These are phyloP conservation scores for Chroicocephalus ridibundus DNA, from an alignment of 2,113 vertebrate genomes.

Conservation along the genomic window DNA sequence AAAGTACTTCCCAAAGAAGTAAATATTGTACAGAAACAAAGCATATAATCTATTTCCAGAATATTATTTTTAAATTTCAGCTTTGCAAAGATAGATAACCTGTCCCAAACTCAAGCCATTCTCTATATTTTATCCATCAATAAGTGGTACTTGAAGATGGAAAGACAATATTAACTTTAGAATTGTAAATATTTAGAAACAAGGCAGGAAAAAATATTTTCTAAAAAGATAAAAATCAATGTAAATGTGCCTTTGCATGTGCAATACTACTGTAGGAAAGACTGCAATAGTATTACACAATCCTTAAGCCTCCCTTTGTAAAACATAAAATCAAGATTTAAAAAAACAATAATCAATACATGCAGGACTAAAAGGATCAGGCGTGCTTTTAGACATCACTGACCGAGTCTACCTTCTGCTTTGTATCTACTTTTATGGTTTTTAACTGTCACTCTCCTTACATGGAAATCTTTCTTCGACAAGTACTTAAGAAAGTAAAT, in stretches of 20 bases:
- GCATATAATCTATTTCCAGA: background rate
- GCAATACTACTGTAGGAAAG: background rate
- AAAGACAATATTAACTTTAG: background rate
- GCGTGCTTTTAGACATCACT: background rate
- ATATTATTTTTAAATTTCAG: background rate
- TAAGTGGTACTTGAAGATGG: background rate
- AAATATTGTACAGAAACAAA: background rate
- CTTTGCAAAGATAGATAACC: background rate
- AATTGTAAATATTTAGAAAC: background rate
- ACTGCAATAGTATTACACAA: background rate
- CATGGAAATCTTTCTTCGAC: background rate
- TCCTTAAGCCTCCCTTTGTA: background rate
- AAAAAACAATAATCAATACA: background rate
- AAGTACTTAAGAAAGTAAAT: background rate
- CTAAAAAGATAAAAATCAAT: background rate
- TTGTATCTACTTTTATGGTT: background rate
- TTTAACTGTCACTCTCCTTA: background rate
- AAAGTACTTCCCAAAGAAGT: background rate
- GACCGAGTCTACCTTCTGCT: background rate
- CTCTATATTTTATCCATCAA: background rate
- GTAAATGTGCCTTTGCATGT: background rate
- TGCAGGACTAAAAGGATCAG: background rate
- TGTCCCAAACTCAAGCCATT: background rate
- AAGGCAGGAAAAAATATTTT: background rate
- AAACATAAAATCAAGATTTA: background rate